Conservation (phyloP, 2,113 vertebrate species). For the Neolamprologus falcicula region DNA sequence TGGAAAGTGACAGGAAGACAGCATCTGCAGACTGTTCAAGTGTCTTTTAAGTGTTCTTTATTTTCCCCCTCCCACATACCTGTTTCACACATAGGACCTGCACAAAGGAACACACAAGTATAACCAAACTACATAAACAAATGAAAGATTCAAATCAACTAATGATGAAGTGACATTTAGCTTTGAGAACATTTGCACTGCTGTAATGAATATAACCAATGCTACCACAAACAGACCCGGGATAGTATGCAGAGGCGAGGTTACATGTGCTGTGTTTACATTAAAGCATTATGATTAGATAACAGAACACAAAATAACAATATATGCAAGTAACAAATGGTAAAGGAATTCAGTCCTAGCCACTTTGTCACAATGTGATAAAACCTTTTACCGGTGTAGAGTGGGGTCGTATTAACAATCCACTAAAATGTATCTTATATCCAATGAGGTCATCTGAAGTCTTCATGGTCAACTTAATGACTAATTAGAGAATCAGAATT, state of each 20-base stretch:
- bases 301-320: not conserved
- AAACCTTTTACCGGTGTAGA: accelerated
- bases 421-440: not conserved
- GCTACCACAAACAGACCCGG: not conserved
- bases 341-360: accelerated
- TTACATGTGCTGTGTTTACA: not conserved
- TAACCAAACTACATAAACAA: not conserved
- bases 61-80: not conserved
- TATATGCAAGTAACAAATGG: accelerated
- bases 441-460: not conserved
- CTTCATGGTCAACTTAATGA: not conserved
- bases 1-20: not conserved
- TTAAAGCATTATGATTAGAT: not conserved
- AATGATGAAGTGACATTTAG: not conserved
- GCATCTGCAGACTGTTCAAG: not conserved
- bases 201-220: not conserved
- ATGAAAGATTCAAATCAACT: not conserved
- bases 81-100: not conserved
- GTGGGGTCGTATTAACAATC: not conserved
- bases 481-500: not conserved
- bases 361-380: accelerated
- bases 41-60: accelerated
- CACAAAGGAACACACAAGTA: not conserved
- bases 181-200: not conserved
- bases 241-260: not conserved